Evolutionary conservation across 2,888 invertebrate genomes (phyloP).

Genomic region (Aleiodes alternator): DNA sequence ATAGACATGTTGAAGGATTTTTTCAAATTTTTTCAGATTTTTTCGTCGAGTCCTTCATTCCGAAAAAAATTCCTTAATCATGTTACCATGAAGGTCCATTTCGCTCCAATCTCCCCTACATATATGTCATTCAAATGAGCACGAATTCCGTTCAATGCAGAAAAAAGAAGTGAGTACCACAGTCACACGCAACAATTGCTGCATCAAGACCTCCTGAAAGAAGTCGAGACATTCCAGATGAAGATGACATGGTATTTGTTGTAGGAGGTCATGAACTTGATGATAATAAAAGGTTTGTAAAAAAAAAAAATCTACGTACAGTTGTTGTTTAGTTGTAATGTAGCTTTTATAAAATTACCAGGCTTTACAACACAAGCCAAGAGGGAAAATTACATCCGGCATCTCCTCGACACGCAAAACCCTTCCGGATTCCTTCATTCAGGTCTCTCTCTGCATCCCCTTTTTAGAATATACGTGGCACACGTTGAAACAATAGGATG

Average conservation of each 20-base stretch:
- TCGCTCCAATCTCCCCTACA: no score
- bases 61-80: no score
- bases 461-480: neutral
- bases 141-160: slow-evolving; percentile 21
- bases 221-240: neutral
- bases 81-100: no score
- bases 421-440: slow-evolving; percentile 40
- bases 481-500: slow-evolving; percentile 11
- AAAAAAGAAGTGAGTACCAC: neutral
- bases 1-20: no score
- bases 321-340: slow-evolving; percentile 4
- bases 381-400: slow-evolving; percentile 45
- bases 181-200: slow-evolving; percentile 41
- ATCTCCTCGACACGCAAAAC: slow-evolving; percentile 32
- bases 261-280: slow-evolving; percentile 48
- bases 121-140: slow-evolving; percentile 13
- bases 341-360: slow-evolving; percentile 42
- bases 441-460: slow-evolving; percentile 11
- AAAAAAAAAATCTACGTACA: neutral
- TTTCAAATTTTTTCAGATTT: no score
- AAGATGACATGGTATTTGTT: slow-evolving; percentile 11
- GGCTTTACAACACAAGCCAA: slow-evolving; percentile 13
- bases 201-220: slow-evolving; percentile 8
- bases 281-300: slow-evolving; percentile 37
- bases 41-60: no score